phyloP scores from a whole-genome alignment of 2,888 invertebrate genomes.

The Leuctra nigra region DNA sequence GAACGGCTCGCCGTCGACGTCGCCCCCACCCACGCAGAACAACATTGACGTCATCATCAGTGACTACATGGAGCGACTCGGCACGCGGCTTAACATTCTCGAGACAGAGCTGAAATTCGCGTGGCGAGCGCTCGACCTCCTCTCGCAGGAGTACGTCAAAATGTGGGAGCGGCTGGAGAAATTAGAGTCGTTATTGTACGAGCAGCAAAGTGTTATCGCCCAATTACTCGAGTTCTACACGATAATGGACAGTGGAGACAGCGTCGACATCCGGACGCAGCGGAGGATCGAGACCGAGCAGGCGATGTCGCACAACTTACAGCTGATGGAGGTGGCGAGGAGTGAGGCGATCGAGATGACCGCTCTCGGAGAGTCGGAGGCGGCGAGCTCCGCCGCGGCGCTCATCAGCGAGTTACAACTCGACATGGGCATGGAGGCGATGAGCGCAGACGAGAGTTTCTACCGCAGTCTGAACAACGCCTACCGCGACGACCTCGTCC shows the following conservation, averaged over 20 bases:
- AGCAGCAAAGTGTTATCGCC: slow-evolving; percentile 85
- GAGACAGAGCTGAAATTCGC: slow-evolving; percentile 89
- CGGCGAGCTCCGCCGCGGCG: slow-evolving; percentile 17
- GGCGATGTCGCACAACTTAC: slow-evolving; percentile 35
- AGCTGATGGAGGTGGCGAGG: slow-evolving; percentile 44
- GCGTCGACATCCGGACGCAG: slow-evolving; percentile 34
- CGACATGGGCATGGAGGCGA: slow-evolving; percentile 35
- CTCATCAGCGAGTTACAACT: slow-evolving; percentile 39
- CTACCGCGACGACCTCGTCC: slow-evolving; percentile 70
- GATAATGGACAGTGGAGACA: slow-evolving; percentile 46
- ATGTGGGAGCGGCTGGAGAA: slow-evolving; percentile 92
- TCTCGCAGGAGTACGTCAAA: slow-evolving; percentile 86
- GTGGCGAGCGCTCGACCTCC: slow-evolving; percentile 83
- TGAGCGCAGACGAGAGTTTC: slow-evolving; percentile 65
- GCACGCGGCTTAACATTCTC: slow-evolving; percentile 76
- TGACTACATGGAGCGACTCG: slow-evolving; percentile 86
- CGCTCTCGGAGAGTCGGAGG: slow-evolving; percentile 21
- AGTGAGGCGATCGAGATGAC: slow-evolving; percentile 16
- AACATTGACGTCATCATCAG: slow-evolving; percentile 56
- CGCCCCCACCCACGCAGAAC: slow-evolving; percentile 21
- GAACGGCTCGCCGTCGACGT: slow-evolving; percentile 7
- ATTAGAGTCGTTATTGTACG: slow-evolving; percentile 75
- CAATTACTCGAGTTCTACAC: slow-evolving; percentile 78
- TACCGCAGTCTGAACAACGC: slow-evolving; percentile 83
- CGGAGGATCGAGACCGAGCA: slow-evolving; percentile 33